Conservation (phyloP, 2,113 vertebrate species). For the Alligator sinensis region DNA sequence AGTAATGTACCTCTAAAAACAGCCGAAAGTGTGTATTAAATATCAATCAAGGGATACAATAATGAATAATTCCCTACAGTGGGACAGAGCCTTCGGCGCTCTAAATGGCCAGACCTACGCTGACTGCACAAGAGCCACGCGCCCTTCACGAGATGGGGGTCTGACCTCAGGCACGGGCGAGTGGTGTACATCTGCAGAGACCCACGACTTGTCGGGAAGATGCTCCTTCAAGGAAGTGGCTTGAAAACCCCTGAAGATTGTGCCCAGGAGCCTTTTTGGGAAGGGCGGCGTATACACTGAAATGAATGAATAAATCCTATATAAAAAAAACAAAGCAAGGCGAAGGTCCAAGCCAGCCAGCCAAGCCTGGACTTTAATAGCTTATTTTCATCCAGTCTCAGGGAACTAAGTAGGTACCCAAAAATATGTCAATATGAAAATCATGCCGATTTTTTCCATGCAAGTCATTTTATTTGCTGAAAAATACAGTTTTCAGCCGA, state of each 20-base stretch:
- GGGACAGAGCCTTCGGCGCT: neutral
- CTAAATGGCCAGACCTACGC: neutral
- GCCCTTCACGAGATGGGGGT: neutral
- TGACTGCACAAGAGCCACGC: accelerated
- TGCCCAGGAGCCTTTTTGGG: no score
- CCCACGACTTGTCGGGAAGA: neutral
- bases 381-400: slow-evolving; percentile 9
- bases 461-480: neutral
- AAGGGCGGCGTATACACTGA: no score
- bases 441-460: neutral
- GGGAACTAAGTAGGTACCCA: slow-evolving; percentile 40
- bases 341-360: slow-evolving; percentile 64
- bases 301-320: neutral
- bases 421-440: slow-evolving; percentile 23
- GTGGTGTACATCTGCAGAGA: slow-evolving; percentile 8
- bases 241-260: slow-evolving; percentile 22
- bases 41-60: slow-evolving; percentile 64
- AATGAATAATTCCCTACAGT: slow-evolving; percentile 42
- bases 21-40: slow-evolving; percentile 61
- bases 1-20: slow-evolving; percentile 60
- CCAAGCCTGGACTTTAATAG: slow-evolving; percentile 66
- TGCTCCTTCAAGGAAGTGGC: slow-evolving; percentile 27
- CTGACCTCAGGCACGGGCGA: slow-evolving; percentile 15
- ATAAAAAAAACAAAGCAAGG: slow-evolving; percentile 63
- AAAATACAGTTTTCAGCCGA: neutral